Evolutionary conservation across 1,140 invertebrate species (phyloP).

Genomic region (Tetranychus cinnabarinus): DNA sequence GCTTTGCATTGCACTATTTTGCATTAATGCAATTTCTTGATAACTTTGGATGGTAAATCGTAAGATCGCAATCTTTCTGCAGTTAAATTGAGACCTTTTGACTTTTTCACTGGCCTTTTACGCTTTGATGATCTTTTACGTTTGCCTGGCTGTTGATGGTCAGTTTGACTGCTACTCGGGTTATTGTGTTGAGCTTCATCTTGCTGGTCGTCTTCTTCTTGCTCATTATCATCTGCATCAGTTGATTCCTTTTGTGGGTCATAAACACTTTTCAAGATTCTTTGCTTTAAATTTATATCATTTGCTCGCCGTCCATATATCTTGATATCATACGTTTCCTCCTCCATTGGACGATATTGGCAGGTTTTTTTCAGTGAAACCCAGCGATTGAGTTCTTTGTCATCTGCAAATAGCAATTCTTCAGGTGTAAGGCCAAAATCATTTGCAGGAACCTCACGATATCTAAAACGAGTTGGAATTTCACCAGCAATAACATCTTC

Average conservation of each 20-base stretch:
- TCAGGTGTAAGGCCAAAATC: conserved; percentile 70
- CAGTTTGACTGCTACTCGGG: too few relatives aligned
- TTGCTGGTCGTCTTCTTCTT: too few relatives aligned
- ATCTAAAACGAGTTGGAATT: conserved; percentile 73
- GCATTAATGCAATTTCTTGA: too few relatives aligned
- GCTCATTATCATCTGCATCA: background rate
- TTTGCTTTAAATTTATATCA: conserved; percentile 47
- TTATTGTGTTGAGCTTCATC: too few relatives aligned
- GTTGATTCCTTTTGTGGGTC: conserved; percentile 10
- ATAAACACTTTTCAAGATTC: conserved; percentile 60
- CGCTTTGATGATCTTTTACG: too few relatives aligned
- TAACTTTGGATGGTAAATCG: too few relatives aligned
- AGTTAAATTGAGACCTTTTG: too few relatives aligned
- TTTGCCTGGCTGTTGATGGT: too few relatives aligned
- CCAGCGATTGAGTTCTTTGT: conserved; percentile 83
- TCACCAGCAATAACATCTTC: conserved; percentile 75
- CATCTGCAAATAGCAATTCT: conserved; percentile 70
- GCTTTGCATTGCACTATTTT: too few relatives aligned
- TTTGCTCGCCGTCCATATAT: conserved; percentile 45
- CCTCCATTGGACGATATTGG: conserved; percentile 39
- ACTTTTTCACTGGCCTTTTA: too few relatives aligned
- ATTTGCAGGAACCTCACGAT: conserved; percentile 59
- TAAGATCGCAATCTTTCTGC: too few relatives aligned
- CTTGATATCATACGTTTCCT: conserved; percentile 53
- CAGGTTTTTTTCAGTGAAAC: conserved; percentile 69